These are phyloP conservation scores for Gila orcuttii DNA, from an alignment of 2,113 vertebrate species.

Conservation along the genomic window DNA sequence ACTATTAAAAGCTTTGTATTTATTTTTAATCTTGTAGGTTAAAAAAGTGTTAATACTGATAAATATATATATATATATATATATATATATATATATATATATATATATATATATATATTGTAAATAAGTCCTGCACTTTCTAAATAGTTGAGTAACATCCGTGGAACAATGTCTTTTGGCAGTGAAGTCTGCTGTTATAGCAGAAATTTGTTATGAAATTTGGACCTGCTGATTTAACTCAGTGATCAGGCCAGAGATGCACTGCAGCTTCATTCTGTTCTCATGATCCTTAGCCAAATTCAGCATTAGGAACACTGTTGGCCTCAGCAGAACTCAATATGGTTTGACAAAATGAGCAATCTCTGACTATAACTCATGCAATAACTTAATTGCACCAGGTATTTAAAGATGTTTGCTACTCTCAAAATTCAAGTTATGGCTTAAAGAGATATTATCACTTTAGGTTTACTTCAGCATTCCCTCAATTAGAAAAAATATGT, in stretches of 20 bases:
- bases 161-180: not conserved
- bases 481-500: not conserved
- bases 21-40: not conserved
- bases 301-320: constrained; percentile 55
- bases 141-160: not conserved
- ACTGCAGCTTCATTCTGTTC: constrained; percentile 51
- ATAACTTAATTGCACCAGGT: constrained; percentile 43
- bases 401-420: constrained; percentile 23
- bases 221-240: constrained; percentile 50
- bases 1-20: not conserved
- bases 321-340: constrained; percentile 62
- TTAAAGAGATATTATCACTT: constrained; percentile 21
- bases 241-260: constrained; percentile 59
- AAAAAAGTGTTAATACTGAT: not conserved
- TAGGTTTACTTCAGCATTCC: not conserved
- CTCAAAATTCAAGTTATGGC: not conserved
- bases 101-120: too few species aligned
- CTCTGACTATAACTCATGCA: constrained; percentile 42
- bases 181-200: constrained; percentile 39
- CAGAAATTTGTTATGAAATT: constrained; percentile 44
- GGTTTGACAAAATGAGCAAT: constrained; percentile 54
- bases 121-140: not conserved
- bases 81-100: too few species aligned
- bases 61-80: too few species aligned
- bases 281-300: constrained; percentile 53